Percentiles rank a stretch among this genome's conserved stretches.
Conservation (phyloP, 2,888 invertebrate species). For the Hartigia nigra region DNA sequence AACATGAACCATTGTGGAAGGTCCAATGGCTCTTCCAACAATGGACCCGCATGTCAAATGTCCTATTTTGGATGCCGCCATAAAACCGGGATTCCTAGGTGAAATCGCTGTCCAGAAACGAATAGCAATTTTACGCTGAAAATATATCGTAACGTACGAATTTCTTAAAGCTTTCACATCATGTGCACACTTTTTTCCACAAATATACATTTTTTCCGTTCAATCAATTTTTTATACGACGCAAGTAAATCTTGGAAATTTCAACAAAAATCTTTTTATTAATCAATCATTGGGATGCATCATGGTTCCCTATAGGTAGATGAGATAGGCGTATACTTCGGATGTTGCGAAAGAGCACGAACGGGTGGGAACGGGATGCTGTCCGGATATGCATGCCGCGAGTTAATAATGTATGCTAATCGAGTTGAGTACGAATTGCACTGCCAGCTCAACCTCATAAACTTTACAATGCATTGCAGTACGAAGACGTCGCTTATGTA, state of each 20-base stretch:
- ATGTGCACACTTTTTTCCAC: background rate
- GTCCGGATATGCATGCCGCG: background rate
- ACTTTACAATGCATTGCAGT: background rate
- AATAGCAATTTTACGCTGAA: background rate
- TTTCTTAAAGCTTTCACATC: background rate
- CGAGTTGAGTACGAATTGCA: background rate
- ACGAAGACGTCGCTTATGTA: background rate
- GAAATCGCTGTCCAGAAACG: background rate
- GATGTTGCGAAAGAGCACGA: background rate
- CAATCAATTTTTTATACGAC: background rate
- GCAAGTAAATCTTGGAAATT: no score
- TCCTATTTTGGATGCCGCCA: conserved; percentile 39
- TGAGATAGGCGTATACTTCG: background rate
- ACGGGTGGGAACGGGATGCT: background rate
- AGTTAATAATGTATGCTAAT: background rate
- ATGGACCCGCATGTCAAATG: conserved; percentile 58
- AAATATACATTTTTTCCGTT: background rate
- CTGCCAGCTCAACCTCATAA: background rate
- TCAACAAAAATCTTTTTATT: no score
- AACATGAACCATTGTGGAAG: conserved; percentile 4
- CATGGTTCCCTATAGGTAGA: background rate
- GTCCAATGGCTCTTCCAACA: conserved; percentile 32
- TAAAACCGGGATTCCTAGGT: background rate
- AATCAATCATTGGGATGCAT: no score
- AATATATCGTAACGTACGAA: background rate